Evolutionary conservation across 2,797 vertebrate genomes (phyloP), one percentile per base, ranked within the genome.

Genomic region (Petrocephalus schoutedeni): DNA sequence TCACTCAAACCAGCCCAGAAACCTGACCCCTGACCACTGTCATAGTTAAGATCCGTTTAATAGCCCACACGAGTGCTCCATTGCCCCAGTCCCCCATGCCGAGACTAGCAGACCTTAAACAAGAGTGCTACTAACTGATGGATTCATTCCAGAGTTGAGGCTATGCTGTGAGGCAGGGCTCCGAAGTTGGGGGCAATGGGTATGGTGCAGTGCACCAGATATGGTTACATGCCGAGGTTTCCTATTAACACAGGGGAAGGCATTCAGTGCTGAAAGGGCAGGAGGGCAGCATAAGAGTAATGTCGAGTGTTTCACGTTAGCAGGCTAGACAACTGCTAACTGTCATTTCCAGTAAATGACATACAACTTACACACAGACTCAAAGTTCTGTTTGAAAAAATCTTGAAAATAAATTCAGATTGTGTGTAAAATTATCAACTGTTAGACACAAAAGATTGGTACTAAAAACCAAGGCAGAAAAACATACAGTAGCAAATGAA

Each of bases 1-100:
- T 64, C 57, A 41, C 88, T 71, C 28, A 87, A 80, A 71, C 16
- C 16, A 41, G 86, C 80, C 80, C 67, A 28, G 77, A 84, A 89
- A 87, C n/a, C 77, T 41, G 86, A 87, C 86, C 88, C 58, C 28
- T 16, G 16, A 53, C 49, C 77, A 3, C 77, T 56, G 56, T 49
- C 74, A 54, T 36, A 28, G 45, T 58, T 56, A 32, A 74, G 21
- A 41, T 28, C 58, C 41, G n/a, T 49, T n/a, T 16, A 86, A 64
- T 83, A 67, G 56, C 36, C 21, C 16, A 7, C 41, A 49, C 16
- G 19, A 56, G 51, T 23, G 83, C 0, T 21, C 12, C 53, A 57
- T 28, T 21, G 71, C 6, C 6, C 32, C 67, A 74, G 16, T 74
- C 71, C 16, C 19, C 41, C 8, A 21, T 49, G 74, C 74, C 1